Percentiles rank a stretch among this genome's conserved stretches.
Conservation (phyloP, 2,113 vertebrate genomes). For the Romanogobio albipinnatus region DNA sequence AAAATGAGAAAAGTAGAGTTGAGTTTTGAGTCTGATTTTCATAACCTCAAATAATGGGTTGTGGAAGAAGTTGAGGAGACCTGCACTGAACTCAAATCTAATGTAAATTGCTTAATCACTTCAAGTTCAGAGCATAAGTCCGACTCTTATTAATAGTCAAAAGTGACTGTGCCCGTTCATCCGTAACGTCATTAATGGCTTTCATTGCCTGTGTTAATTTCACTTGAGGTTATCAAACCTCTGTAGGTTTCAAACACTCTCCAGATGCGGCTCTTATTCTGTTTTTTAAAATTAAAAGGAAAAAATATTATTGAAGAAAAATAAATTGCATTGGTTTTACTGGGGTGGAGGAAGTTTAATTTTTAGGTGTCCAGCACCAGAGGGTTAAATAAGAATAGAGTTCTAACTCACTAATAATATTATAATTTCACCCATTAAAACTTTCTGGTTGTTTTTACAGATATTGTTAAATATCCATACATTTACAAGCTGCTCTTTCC, state of each 20-base stretch:
- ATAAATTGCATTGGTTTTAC: too few relatives aligned
- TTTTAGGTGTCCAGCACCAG: too few relatives aligned
- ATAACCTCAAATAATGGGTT: neutral
- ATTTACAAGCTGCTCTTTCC: too few relatives aligned
- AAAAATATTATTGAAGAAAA: too few relatives aligned
- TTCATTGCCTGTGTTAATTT: constrained; percentile 16
- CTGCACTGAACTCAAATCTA: neutral
- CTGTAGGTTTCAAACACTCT: neutral
- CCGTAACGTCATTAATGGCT: neutral
- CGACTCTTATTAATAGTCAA: constrained; percentile 10
- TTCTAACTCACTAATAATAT: too few relatives aligned
- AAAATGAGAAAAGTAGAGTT: neutral
- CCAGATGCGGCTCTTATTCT: neutral
- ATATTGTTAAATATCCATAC: too few relatives aligned
- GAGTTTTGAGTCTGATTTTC: neutral
- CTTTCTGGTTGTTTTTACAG: too few relatives aligned
- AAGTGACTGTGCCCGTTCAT: neutral
- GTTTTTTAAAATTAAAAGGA: too few relatives aligned
- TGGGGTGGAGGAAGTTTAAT: too few relatives aligned
- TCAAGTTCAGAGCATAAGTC: constrained; percentile 35
- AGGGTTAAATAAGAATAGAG: too few relatives aligned
- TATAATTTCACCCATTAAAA: too few relatives aligned
- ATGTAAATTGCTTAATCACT: constrained; percentile 32
- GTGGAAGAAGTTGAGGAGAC: neutral
- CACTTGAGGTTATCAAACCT: neutral